Conservation (phyloP, 2,888 invertebrate genomes). For the Phyllotreta cruciferae region DNA sequence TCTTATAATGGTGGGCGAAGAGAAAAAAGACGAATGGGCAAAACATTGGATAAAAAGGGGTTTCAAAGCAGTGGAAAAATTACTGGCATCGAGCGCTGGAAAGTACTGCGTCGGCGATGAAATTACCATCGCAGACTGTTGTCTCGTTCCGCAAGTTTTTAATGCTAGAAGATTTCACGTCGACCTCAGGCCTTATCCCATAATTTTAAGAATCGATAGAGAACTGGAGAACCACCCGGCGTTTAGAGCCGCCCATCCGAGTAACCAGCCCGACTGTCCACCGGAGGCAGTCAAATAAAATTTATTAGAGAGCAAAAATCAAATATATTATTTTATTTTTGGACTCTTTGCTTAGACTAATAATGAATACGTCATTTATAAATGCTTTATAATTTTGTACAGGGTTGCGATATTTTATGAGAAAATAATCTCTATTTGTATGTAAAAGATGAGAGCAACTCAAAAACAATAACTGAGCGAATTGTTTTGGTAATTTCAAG, state of each 20-base stretch:
- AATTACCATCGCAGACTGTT: constrained; percentile 93
- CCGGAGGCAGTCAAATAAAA: constrained; percentile 81
- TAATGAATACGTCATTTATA: neutral
- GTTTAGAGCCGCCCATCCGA: constrained; percentile 90
- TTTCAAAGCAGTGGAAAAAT: constrained; percentile 87
- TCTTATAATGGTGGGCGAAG: constrained; percentile 85
- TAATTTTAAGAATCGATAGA: constrained; percentile 84
- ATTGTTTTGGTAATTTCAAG: too few species aligned
- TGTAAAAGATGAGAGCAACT: too few species aligned
- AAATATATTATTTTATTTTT: neutral
- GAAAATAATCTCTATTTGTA: too few species aligned
- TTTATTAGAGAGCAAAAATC: neutral
- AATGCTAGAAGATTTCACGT: constrained; percentile 95
- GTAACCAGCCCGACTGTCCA: constrained; percentile 93
- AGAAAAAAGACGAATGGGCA: constrained; percentile 92
- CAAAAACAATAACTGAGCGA: too few species aligned
- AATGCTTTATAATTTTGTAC: constrained; percentile 20
- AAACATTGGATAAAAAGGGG: constrained; percentile 92
- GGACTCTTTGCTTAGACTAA: constrained; percentile 6
- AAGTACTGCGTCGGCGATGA: constrained; percentile 90
- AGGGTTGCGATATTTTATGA: constrained; percentile 6
- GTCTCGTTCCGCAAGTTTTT: constrained; percentile 93
- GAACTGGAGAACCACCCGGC: constrained; percentile 88
- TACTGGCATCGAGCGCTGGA: constrained; percentile 83
- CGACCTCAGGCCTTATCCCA: constrained; percentile 88